Conservation (phyloP, 2,888 invertebrate species). For the Leistus spinibarbis region DNA sequence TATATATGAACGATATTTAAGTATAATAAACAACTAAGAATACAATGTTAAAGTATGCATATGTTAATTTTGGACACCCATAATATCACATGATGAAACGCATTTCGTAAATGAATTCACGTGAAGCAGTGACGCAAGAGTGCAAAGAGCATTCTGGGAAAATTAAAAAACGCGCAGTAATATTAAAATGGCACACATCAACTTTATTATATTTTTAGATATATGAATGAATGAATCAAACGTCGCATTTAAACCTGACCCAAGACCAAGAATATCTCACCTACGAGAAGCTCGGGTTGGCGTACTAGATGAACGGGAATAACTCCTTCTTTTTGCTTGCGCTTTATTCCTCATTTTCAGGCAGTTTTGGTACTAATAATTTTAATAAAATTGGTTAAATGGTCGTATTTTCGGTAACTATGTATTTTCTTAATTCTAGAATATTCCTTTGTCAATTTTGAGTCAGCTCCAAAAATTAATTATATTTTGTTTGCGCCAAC, state of each 20-base stretch:
- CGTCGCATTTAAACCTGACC: too few species aligned
- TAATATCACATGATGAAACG: constrained; percentile 19
- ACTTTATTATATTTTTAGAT: not conserved
- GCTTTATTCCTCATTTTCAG: not conserved
- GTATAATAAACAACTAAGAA: not conserved
- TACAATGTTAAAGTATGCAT: not conserved
- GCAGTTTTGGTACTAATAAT: not conserved
- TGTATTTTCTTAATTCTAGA: not conserved
- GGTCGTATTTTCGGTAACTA: not conserved
- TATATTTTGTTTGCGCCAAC: not conserved
- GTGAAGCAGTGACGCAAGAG: not conserved
- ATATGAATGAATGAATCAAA: too few species aligned
- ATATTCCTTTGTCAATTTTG: constrained; percentile 3
- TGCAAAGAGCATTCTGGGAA: constrained; percentile 10
- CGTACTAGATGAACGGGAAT: not conserved
- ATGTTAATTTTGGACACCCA: constrained; percentile 4
- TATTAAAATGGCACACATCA: not conserved
- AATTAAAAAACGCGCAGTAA: constrained; percentile 6
- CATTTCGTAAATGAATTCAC: not conserved
- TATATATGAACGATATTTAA: not conserved
- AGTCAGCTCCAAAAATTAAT: not conserved
- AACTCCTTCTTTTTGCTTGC: not conserved
- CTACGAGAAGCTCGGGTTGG: not conserved
- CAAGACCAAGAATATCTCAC: not conserved
- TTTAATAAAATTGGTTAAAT: not conserved